Evolutionary conservation across 2,113 vertebrate genomes (phyloP).

Genomic region (Muntiacus reevesi): DNA sequence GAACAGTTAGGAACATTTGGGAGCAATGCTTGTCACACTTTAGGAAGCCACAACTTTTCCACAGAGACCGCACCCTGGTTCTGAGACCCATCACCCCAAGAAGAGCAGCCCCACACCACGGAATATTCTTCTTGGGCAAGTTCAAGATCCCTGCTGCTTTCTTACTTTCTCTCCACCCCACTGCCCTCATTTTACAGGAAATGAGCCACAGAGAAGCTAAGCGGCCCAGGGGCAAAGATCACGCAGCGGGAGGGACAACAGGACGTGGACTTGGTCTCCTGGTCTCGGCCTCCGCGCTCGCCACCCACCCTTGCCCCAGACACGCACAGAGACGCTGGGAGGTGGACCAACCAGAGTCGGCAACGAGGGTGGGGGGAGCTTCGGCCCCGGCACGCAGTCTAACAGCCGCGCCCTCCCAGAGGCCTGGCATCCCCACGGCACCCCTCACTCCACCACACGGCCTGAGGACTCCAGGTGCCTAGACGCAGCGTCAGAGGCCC

Average conservation of each 20-base stretch:
- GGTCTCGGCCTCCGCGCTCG: not conserved
- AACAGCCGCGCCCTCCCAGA: too few species aligned
- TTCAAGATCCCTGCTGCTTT: too few species aligned
- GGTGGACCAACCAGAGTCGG: not conserved
- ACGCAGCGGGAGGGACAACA: not conserved
- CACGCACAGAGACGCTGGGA: not conserved
- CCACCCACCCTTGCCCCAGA: not conserved
- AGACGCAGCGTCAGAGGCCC: not conserved
- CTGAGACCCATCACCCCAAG: rapidly evolving
- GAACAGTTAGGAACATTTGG: not conserved
- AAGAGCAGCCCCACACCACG: rapidly evolving
- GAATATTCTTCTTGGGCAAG: not conserved
- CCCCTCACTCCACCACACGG: too few species aligned
- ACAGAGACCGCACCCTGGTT: rapidly evolving
- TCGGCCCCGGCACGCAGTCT: not conserved
- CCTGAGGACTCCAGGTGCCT: not conserved
- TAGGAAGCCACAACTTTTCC: not conserved
- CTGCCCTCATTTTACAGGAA: not conserved
- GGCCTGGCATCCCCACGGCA: too few species aligned
- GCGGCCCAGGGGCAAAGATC: not conserved
- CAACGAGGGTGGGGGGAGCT: rapidly evolving
- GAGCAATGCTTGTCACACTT: not conserved
- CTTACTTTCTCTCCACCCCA: not conserved
- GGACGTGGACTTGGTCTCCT: not conserved
- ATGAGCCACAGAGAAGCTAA: not conserved